Evolutionary conservation across 2,888 invertebrate genomes (phyloP).

Genomic region (Elegia similella): DNA sequence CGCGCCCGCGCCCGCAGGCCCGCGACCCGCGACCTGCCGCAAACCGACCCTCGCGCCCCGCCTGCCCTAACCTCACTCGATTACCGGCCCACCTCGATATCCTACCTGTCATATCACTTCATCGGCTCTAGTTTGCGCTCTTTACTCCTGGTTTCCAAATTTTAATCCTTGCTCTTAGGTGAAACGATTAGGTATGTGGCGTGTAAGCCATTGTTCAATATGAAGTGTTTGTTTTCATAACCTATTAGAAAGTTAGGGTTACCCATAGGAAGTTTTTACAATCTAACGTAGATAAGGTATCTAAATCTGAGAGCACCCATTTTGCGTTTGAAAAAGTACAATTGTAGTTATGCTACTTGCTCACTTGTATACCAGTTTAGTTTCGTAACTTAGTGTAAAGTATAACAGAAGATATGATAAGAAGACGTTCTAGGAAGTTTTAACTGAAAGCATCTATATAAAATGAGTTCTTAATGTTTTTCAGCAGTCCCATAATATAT

Average conservation of each 20-base stretch:
- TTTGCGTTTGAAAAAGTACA: neutral
- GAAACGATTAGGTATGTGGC: neutral
- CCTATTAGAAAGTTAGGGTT: neutral
- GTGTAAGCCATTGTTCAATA: conserved; percentile 4
- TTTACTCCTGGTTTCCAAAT: conserved; percentile 19
- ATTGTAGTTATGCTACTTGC: neutral
- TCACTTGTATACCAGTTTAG: neutral
- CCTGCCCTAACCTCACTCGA: conserved; percentile 65
- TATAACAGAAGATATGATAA: neutral
- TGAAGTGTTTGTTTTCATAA: conserved; percentile 18
- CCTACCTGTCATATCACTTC: conserved; percentile 53
- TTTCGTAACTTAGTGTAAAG: neutral
- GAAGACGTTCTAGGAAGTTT: neutral
- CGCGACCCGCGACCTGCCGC: conserved; percentile 65
- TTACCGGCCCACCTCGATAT: conserved; percentile 48
- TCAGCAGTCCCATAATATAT: neutral
- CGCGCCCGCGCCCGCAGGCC: conserved; percentile 75
- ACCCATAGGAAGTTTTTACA: neutral
- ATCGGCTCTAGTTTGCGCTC: conserved; percentile 26
- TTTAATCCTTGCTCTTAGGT: neutral
- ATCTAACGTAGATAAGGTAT: neutral
- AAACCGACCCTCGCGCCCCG: conserved; percentile 52
- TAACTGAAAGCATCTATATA: neutral
- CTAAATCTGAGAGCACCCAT: neutral
- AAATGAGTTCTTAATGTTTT: neutral